Evolutionary conservation across 2,888 invertebrate genomes (phyloP).

Genomic region (Andrena camellia): DNA sequence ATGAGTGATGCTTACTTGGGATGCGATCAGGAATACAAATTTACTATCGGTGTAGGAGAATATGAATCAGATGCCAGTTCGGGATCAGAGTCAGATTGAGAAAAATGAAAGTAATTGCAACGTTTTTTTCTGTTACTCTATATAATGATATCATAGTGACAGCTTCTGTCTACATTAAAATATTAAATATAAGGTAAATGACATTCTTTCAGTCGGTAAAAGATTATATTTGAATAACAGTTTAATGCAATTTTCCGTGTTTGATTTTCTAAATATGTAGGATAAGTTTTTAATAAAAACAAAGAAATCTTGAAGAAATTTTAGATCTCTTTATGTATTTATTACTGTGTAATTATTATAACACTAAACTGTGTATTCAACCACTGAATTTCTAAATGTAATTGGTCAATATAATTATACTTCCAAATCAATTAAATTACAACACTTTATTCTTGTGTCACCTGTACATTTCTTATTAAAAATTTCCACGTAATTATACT

Average conservation of each 20-base stretch:
- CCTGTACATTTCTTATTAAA: neutral
- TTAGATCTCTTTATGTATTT: neutral
- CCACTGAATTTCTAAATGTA: neutral
- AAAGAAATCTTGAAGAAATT: neutral
- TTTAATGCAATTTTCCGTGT: neutral
- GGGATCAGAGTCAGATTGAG: constrained; percentile 86
- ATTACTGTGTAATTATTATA: constrained; percentile 2
- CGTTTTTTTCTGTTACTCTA: neutral
- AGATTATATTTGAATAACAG: too few species aligned
- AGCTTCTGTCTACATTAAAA: neutral
- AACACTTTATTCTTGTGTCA: neutral
- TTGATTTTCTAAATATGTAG: neutral
- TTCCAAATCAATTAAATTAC: neutral
- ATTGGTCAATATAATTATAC: constrained; percentile 1
- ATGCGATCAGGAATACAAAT: constrained; percentile 99
- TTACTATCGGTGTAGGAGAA: constrained; percentile 93
- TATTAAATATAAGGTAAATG: neutral
- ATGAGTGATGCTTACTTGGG: constrained; percentile 99
- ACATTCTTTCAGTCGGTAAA: too few species aligned
- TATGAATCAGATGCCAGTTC: constrained; percentile 89
- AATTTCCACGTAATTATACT: neutral
- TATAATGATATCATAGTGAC: neutral
- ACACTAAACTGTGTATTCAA: neutral
- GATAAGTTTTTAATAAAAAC: neutral
- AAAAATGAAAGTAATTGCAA: neutral